Evolutionary conservation across 2,888 invertebrate genomes (phyloP).

Genomic region (Tryphoninae sp.): DNA sequence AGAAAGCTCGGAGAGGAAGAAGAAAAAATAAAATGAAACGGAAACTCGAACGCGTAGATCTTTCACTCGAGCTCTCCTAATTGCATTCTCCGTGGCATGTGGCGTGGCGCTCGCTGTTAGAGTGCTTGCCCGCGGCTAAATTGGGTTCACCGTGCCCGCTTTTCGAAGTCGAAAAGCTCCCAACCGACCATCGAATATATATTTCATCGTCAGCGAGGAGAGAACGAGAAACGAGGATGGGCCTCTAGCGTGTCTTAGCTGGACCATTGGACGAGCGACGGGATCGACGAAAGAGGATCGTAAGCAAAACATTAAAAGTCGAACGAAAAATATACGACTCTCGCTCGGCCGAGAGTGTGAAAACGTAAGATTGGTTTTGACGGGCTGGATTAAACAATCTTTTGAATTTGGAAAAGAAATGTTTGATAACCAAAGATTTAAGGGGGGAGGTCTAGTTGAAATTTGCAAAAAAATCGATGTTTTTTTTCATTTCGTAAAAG

Average conservation of each 20-base stretch:
- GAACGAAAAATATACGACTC: too few relatives aligned
- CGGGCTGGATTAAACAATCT: too few relatives aligned
- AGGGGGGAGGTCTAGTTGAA: too few relatives aligned
- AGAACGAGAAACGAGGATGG: not conserved
- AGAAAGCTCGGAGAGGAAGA: not conserved
- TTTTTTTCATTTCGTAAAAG: too few relatives aligned
- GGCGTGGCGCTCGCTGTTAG: conserved; percentile 45
- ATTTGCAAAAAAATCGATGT: too few relatives aligned
- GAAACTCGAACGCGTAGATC: conserved; percentile 50
- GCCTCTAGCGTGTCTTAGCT: not conserved
- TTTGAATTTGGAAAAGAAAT: too few relatives aligned
- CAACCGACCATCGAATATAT: conserved; percentile 8
- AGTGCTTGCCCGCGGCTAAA: conserved; percentile 51
- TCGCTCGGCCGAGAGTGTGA: too few relatives aligned
- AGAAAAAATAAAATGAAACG: conserved; percentile 24
- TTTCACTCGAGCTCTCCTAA: conserved; percentile 55
- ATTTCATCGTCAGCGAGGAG: conserved; percentile 25
- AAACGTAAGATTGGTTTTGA: too few relatives aligned
- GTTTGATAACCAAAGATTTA: too few relatives aligned
- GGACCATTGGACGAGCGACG: not conserved
- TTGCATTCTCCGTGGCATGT: conserved; percentile 57
- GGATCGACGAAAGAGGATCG: not conserved
- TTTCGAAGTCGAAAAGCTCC: conserved; percentile 47
- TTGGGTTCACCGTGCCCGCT: conserved; percentile 50
- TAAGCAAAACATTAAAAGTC: not conserved